Evolutionary conservation across 2,113 vertebrate genomes (phyloP), one percentile per base, ranked within the genome.

Genomic region (Pandion haliaetus): DNA sequence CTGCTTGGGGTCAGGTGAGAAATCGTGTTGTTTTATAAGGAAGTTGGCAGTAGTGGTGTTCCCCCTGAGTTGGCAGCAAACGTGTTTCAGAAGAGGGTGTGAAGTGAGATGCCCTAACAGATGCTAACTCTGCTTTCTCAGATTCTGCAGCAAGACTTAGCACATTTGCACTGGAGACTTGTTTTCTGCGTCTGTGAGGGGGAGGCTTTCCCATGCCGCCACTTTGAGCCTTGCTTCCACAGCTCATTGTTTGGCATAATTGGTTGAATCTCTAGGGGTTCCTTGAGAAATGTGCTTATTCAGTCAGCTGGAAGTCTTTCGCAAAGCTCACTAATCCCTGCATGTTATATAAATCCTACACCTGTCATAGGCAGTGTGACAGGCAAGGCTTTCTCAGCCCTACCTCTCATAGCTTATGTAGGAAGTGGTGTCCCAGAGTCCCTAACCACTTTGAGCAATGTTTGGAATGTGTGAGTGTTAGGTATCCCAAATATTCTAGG

Each of bases 261-360:
- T 95, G 63, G 63, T 58, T 66, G 70, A 93, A 82, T 95, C 95
- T 94, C 73, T 42, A 82, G 86, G 74, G 82, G 66, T 55, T 94
- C 81, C 78, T 95, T 95, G 89, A 94, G 94, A 95, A 97, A 97
- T 95, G 93, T 95, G 89, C 95, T 91, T 95, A 59, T 73, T 89
- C 95, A 91, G 87, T 91, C 86, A 95, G 84, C 78, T 96, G 81
- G 76, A 94, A 95, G 59, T 85, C 89, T 96, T 90, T 90, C 0
- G 7, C 93, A 90, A 87, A 95, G 94, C 95, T 92, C 84, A 12
- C 54, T 95, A 86, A 97, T 96, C 96, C 93, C 74, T 93, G 72
- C 29, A 44, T 81, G 89, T 95, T 91, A 91, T 91, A 96, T 95
- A 96, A 97, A 88, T 82, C 96, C 94, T 86, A 77, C 95, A 97